Percentiles rank a stretch among this genome's conserved stretches.
These are phyloP conservation scores for Cantharis rufa DNA, from an alignment of 2,888 invertebrate genomes.

Conservation along the genomic window DNA sequence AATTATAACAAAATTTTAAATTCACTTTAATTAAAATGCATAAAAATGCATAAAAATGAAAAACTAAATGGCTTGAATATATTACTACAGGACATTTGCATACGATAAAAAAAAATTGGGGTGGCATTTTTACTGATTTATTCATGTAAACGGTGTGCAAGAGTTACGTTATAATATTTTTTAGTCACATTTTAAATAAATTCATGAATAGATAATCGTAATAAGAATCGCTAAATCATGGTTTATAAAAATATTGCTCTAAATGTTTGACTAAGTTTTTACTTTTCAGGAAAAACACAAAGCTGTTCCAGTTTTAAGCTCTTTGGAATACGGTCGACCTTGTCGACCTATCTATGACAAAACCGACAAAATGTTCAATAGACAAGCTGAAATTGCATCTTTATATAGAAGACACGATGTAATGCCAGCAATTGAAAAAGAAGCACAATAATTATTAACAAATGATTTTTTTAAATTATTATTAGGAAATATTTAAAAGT, in stretches of 20 bases:
- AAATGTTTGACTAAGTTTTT: not conserved
- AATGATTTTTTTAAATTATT: not conserved
- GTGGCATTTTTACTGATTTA: not conserved
- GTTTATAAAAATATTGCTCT: not conserved
- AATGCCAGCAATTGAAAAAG: slow-evolving; percentile 36
- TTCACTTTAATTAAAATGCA: not conserved
- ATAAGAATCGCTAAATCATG: not conserved
- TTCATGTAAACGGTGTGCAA: not conserved
- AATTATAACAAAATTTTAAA: not conserved
- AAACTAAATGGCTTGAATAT: not conserved
- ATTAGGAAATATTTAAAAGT: not conserved
- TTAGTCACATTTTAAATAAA: not conserved
- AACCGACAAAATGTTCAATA: slow-evolving; percentile 38
- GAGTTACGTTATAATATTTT: not conserved
- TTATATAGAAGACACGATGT: slow-evolving; percentile 47
- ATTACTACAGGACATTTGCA: not conserved
- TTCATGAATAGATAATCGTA: not conserved
- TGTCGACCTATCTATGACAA: slow-evolving; percentile 44
- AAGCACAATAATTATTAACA: slow-evolving; percentile 13
- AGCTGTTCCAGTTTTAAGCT: slow-evolving; percentile 50
- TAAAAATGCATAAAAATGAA: not conserved
- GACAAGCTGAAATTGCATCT: slow-evolving; percentile 42
- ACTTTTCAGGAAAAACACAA: slow-evolving; percentile 50
- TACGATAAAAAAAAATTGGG: not conserved
- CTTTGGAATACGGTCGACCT: slow-evolving; percentile 50